A percentile compares a stretch with the other conserved stretches of the same genome.
These are phyloP conservation scores for Lepidothrix coronata DNA, from an alignment of 2,113 vertebrate species.

Conservation along the genomic window DNA sequence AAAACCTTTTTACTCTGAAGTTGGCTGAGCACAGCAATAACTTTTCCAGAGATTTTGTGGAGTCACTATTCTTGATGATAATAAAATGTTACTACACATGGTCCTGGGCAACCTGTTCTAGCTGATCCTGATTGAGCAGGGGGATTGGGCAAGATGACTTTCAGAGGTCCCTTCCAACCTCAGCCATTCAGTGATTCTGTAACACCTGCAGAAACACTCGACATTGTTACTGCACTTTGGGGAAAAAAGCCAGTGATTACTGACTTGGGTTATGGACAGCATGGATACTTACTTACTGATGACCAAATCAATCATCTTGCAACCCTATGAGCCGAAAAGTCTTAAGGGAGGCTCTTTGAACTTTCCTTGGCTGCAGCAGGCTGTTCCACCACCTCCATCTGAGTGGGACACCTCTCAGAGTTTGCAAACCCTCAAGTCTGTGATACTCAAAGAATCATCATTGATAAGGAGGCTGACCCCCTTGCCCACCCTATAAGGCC, in stretches of 20 bases:
- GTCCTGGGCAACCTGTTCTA: background rate
- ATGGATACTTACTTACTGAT: background rate
- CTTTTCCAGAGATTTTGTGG: background rate
- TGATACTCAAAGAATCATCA: background rate
- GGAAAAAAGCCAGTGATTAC: background rate
- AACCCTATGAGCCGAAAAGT: background rate
- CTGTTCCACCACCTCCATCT: no score
- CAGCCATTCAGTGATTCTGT: background rate
- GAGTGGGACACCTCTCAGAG: background rate
- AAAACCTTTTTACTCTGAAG: fast-evolving
- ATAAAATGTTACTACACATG: background rate
- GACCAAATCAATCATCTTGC: background rate
- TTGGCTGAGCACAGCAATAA: background rate
- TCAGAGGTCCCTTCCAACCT: background rate
- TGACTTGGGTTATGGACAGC: background rate
- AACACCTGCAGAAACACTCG: background rate
- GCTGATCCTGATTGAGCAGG: background rate
- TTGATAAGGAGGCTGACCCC: background rate
- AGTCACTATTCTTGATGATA: background rate
- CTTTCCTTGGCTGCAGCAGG: background rate
- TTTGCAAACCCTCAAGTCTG: background rate
- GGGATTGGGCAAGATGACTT: background rate
- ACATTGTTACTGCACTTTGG: background rate
- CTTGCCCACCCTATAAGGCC: background rate
- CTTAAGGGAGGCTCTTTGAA: background rate